Evolutionary conservation across 2,113 vertebrate genomes (phyloP), one percentile per base, ranked within the genome.

Genomic region (Rhea americana): DNA sequence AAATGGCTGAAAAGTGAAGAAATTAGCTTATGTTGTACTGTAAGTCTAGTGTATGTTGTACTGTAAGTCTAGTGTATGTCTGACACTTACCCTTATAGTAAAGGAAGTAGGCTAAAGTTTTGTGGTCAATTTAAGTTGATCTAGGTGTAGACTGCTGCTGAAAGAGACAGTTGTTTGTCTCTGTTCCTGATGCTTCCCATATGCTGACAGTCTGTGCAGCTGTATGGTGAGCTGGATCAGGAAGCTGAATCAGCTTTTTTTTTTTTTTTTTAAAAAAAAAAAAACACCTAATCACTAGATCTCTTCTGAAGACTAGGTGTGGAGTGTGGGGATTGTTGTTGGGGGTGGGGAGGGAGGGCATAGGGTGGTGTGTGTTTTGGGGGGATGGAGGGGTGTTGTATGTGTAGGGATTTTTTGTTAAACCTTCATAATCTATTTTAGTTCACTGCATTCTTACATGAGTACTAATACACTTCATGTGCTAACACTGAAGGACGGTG

Each of bases 141-240:
- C 41, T 71, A 3, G 37, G 2, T 45, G 32, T 82, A 20, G 47
- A 50, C 50, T 25, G 3, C 11, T 80, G 4, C 67, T 37, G 59
- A 35, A 80, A 45, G 35, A 81, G 13, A 3, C 32, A n/a, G 25
- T 6, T 87, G 25, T n/a, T 85, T 10, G 1, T 26, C 26, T 15
- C 68, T 61, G 4, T 8, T 59, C 1, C 0, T 35, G 50, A 24
- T 58, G 68, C 17, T 9, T 68, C 11, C 30, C 55, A 1, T 89
- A 19, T 80, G 63, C 53, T 32, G 32, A 48, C 37, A 32, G 43
- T 10, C 11, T 39, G 51, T 80, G 32, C 26, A 65, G 17, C 65
- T 81, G 21, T 71, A 4, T 53, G 37, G 39, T 68, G 39, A 30
- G 8, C 45, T 72, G 63, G 82, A 43, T 58, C 10, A 7, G 47